Evolutionary conservation across 1,140 invertebrate genomes (phyloP).

Genomic region (Augochlora pura): DNA sequence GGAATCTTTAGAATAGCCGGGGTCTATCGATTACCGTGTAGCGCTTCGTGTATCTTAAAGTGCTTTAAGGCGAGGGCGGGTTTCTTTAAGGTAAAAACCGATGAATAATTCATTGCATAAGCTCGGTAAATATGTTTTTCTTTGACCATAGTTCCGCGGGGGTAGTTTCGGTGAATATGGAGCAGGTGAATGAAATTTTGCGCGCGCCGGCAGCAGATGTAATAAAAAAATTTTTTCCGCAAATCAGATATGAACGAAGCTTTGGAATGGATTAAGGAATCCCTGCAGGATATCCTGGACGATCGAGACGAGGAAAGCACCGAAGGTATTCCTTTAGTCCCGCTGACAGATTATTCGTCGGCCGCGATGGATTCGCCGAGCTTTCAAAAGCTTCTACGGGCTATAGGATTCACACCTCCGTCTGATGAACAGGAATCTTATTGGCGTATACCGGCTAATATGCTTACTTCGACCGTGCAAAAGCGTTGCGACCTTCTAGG

Average conservation of each 20-base stretch:
- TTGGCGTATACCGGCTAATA: conserved; percentile 82
- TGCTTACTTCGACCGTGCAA: conserved; percentile 78
- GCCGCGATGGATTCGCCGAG: conserved; percentile 82
- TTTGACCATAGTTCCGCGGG: background rate
- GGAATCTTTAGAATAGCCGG: no score
- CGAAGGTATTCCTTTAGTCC: conserved; percentile 85
- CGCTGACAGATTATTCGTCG: conserved; percentile 81
- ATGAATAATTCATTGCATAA: no score
- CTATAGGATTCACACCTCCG: conserved; percentile 82
- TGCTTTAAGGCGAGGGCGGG: no score
- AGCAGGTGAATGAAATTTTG: background rate
- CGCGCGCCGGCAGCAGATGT: no score
- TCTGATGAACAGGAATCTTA: conserved; percentile 82
- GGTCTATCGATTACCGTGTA: no score
- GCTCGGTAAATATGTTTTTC: no score
- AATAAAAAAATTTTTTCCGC: conserved; percentile 28
- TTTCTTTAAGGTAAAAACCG: no score
- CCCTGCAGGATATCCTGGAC: conserved; percentile 82
- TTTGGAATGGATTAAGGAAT: conserved; percentile 83
- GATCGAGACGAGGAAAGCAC: conserved; percentile 81
- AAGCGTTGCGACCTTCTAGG: conserved; percentile 75
- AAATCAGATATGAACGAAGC: conserved; percentile 78
- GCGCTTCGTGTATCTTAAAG: no score
- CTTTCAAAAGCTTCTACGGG: conserved; percentile 82
- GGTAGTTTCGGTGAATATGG: no score